Percentiles rank a stretch among this genome's conserved stretches.
Evolutionary conservation across 2,888 invertebrate genomes (phyloP).

Genomic region (Chrysina gloriosa): DNA sequence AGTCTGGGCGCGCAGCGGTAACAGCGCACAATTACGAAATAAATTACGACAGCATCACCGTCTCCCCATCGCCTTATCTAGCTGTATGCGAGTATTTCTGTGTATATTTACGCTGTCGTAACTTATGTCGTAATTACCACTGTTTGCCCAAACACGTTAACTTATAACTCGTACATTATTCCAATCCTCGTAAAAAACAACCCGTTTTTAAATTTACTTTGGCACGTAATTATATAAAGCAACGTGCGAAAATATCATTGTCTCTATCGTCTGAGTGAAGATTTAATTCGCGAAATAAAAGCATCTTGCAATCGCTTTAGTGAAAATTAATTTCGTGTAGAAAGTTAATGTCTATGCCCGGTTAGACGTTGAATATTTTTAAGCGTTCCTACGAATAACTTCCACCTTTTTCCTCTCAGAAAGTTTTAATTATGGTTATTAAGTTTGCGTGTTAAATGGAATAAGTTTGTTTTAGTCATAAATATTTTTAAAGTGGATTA

Average conservation of each 20-base stretch:
- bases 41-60: too few species aligned
- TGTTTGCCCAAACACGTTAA: too few species aligned
- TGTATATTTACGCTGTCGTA: too few species aligned
- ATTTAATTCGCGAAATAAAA: constrained; percentile 38
- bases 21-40: too few species aligned
- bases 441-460: constrained; percentile 59
- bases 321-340: constrained; percentile 52
- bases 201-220: neutral
- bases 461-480: constrained; percentile 57
- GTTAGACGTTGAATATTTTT: constrained; percentile 55
- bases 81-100: too few species aligned
- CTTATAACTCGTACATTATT: neutral
- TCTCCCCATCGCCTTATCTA: too few species aligned
- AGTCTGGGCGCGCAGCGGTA: too few species aligned
- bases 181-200: neutral
- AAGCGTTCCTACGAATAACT: constrained; percentile 51
- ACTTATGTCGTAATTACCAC: too few species aligned
- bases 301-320: constrained; percentile 43
- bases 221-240: neutral
- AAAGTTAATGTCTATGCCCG: constrained; percentile 52
- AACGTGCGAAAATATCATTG: neutral
- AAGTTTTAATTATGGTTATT: constrained; percentile 60
- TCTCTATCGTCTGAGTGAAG: constrained; percentile 4
- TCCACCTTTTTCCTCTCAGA: constrained; percentile 52
- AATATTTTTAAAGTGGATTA: constrained; percentile 51